Conservation (phyloP, 2,888 invertebrate genomes). For the Lochmaea crataegi region DNA sequence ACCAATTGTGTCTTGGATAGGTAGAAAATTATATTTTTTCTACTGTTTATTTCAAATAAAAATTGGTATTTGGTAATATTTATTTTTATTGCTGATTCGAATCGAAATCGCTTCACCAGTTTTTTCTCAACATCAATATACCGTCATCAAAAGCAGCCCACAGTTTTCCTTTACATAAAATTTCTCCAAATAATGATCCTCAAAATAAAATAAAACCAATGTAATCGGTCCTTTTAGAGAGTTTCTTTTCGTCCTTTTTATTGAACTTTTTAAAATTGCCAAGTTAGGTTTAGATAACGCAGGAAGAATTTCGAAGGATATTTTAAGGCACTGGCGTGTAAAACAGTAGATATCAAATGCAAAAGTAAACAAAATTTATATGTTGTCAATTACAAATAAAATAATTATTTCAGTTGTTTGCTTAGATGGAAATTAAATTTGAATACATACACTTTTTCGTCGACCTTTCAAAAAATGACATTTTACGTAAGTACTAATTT, state of each 20-base stretch:
- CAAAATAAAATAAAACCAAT: slow-evolving; percentile 18
- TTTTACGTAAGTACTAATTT: no score
- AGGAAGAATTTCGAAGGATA: slow-evolving; percentile 15
- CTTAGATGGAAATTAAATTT: no score
- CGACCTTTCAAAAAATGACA: no score
- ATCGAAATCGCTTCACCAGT: neutral
- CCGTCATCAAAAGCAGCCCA: no score
- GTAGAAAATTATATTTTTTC: neutral
- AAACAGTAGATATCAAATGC: neutral
- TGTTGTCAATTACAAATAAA: no score
- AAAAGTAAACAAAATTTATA: no score
- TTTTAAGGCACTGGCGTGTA: neutral
- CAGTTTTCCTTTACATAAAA: slow-evolving; percentile 19
- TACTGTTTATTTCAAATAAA: neutral
- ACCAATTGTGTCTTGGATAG: no score
- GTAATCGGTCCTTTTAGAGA: slow-evolving; percentile 11
- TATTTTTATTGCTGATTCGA: neutral
- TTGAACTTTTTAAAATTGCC: slow-evolving; percentile 23
- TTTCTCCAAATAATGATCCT: slow-evolving; percentile 21
- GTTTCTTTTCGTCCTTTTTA: slow-evolving; percentile 7
- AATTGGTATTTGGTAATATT: neutral
- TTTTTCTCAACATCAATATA: slow-evolving; percentile 3
- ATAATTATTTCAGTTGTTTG: no score
- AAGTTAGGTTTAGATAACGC: slow-evolving; percentile 23
- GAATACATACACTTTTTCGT: no score